Evolutionary conservation across 2,888 invertebrate species (phyloP).

Genomic region (Eupithecia dodoneata): DNA sequence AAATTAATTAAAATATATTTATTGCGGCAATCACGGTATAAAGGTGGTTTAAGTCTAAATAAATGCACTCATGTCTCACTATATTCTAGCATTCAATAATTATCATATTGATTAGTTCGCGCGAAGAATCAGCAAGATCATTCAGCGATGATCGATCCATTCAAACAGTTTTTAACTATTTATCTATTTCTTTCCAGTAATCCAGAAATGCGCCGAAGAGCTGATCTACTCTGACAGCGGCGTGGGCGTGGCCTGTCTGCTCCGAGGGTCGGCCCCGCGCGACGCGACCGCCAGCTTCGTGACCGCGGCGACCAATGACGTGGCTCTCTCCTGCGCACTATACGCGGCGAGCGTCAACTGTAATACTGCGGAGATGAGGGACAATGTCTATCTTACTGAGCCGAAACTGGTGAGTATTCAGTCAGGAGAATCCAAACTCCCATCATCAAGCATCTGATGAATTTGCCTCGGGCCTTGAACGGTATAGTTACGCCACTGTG

Average conservation of each 20-base stretch:
- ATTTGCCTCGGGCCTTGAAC: too few species aligned
- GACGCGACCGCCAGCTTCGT: constrained; percentile 29
- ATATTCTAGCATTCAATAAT: too few species aligned
- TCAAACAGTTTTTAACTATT: neutral
- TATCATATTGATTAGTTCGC: too few species aligned
- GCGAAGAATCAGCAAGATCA: too few species aligned
- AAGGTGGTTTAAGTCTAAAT: too few species aligned
- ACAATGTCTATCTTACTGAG: constrained; percentile 64
- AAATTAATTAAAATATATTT: too few species aligned
- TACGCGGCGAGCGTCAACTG: constrained; percentile 65
- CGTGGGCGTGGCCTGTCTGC: constrained; percentile 64
- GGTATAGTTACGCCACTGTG: too few species aligned
- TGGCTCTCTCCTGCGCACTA: constrained; percentile 59
- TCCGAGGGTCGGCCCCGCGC: constrained; percentile 45
- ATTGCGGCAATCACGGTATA: too few species aligned
- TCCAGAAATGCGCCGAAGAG: constrained; percentile 68
- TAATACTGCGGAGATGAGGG: constrained; percentile 58
- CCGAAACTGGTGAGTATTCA: constrained; percentile 54
- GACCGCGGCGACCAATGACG: constrained; percentile 43
- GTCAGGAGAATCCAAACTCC: too few species aligned
- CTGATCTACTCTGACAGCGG: constrained; percentile 66
- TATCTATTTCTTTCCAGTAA: constrained; percentile 51
- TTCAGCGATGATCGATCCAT: too few species aligned
- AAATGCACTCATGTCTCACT: too few species aligned
- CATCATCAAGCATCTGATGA: too few species aligned